A percentile compares a stretch with the other conserved stretches of the same genome.
phyloP scores from a whole-genome alignment of 2,888 invertebrate species.

The Drosophila suboccidentalis region DNA sequence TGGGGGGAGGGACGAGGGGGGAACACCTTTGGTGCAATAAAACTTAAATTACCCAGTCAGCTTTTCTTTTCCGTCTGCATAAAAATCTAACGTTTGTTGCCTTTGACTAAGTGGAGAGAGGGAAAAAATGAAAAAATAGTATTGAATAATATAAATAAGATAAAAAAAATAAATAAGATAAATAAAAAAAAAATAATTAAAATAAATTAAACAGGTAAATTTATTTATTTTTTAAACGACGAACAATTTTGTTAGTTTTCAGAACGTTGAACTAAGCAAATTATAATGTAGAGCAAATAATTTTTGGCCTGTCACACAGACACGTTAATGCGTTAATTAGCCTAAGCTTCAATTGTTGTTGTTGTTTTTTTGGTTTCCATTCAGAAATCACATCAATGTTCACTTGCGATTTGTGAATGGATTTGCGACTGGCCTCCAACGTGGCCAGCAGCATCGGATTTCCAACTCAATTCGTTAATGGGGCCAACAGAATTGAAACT shows the following conservation, averaged over 20 bases:
- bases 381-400: conserved; percentile 23
- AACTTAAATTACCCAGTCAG: conserved; percentile 61
- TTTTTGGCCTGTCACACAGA: conserved; percentile 14
- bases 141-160: too few species aligned
- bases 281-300: conserved; percentile 23
- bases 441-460: conserved; percentile 63
- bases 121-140: neutral
- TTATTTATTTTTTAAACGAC: too few species aligned
- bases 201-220: too few species aligned
- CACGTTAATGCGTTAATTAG: conserved; percentile 32
- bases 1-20: neutral
- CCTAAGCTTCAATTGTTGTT: conserved; percentile 1
- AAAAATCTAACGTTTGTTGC: conserved; percentile 14
- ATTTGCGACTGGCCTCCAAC: conserved; percentile 54
- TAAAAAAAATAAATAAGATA: too few species aligned
- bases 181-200: too few species aligned
- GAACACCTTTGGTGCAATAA: conserved; percentile 51
- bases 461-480: conserved; percentile 66
- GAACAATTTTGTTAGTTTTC: neutral
- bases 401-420: conserved; percentile 57
- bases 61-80: conserved; percentile 2
- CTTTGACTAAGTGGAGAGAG: neutral
- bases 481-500: conserved; percentile 54
- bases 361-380: conserved; percentile 10
- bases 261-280: conserved; percentile 3